Conservation (phyloP, 2,113 vertebrate genomes). For the Mustelus asterias region DNA sequence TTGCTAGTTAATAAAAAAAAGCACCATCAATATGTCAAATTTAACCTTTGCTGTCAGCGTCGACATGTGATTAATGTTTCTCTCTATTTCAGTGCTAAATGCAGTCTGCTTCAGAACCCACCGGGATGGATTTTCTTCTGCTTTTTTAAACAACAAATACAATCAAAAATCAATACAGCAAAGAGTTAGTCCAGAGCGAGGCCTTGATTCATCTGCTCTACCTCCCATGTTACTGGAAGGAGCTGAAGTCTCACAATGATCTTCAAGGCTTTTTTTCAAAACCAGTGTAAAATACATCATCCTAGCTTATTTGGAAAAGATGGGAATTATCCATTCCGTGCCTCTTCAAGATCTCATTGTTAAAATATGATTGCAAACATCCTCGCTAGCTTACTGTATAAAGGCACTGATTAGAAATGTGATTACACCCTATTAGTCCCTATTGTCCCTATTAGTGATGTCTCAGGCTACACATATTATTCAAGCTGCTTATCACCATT, state of each 20-base stretch:
- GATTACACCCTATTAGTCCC: not conserved
- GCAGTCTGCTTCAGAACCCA: not conserved
- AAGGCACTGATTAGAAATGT: not conserved
- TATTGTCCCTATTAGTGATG: not conserved
- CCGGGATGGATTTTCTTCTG: not conserved
- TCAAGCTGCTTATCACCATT: not conserved
- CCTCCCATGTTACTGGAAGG: not conserved
- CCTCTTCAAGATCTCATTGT: not conserved
- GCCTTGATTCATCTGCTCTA: not conserved
- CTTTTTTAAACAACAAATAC: not conserved
- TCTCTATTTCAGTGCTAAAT: not conserved
- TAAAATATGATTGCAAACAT: not conserved
- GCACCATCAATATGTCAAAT: not conserved
- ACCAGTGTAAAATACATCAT: not conserved
- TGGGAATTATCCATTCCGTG: not conserved
- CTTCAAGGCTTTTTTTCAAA: not conserved
- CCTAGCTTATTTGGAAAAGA: not conserved
- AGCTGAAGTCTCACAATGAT: not conserved
- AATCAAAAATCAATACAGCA: not conserved
- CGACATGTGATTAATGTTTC: not conserved
- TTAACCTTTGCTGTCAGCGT: not conserved
- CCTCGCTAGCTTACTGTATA: not conserved
- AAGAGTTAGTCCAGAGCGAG: not conserved
- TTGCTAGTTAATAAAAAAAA: not conserved
- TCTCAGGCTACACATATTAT: not conserved